These are phyloP conservation scores for Emydocephalus ijimae DNA, from an alignment of 2,113 vertebrate genomes.

Conservation along the genomic window DNA sequence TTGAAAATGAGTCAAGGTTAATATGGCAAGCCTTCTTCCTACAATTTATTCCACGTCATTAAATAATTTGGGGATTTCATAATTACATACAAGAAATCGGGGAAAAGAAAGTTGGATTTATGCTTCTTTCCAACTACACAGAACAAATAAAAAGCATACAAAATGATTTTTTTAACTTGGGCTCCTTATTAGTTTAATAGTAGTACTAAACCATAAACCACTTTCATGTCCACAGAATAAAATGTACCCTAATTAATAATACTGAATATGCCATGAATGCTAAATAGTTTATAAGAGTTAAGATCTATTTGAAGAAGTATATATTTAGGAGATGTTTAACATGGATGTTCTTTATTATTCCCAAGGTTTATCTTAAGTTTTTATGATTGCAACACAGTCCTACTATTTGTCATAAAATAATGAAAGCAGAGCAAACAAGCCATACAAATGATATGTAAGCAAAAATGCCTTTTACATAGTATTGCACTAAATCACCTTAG, in stretches of 20 bases:
- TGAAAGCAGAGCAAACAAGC: neutral
- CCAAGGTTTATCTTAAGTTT: neutral
- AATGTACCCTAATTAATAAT: neutral
- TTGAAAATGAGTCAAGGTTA: neutral
- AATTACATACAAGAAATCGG: neutral
- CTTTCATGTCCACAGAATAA: neutral
- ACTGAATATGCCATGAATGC: neutral
- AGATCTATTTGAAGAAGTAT: neutral
- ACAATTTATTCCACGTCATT: neutral
- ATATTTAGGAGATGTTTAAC: neutral
- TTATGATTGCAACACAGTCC: neutral
- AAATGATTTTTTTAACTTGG: neutral
- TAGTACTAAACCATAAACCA: neutral
- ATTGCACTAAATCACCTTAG: neutral
- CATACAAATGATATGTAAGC: neutral
- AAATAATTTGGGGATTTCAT: neutral
- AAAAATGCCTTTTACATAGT: neutral
- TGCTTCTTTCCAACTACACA: neutral
- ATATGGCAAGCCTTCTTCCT: neutral
- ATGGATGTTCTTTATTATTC: neutral
- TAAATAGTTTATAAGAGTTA: neutral
- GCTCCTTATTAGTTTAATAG: neutral
- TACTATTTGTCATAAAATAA: neutral
- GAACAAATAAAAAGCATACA: neutral
- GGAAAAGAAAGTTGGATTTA: neutral